phyloP scores from a whole-genome alignment of 2,113 vertebrate species.

The Nothocercus julius region DNA sequence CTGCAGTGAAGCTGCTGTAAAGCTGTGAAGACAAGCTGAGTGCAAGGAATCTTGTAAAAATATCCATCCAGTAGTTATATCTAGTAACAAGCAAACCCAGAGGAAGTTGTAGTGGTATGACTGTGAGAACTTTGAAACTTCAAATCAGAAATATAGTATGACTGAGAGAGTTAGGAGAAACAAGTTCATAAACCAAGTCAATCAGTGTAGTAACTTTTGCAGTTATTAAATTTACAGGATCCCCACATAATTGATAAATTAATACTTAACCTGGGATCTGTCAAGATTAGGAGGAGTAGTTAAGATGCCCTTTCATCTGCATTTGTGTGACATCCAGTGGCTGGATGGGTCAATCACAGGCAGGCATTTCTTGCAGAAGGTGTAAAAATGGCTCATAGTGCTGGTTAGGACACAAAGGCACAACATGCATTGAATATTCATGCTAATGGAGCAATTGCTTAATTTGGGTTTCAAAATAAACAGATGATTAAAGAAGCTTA shows the following conservation, averaged over 20 bases:
- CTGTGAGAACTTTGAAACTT: background rate
- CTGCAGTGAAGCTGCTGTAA: background rate
- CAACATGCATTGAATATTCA: background rate
- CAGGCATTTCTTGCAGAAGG: background rate
- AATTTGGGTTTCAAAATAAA: background rate
- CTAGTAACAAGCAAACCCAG: background rate
- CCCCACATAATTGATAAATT: background rate
- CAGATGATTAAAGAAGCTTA: background rate
- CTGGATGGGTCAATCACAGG: conserved; percentile 56
- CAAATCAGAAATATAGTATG: background rate
- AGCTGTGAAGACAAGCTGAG: background rate
- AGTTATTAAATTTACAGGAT: background rate
- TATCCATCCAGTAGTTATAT: background rate
- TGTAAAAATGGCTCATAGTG: background rate
- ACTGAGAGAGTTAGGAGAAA: background rate
- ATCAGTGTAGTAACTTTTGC: background rate
- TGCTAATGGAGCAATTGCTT: background rate
- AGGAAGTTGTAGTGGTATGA: background rate
- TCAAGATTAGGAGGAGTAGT: background rate
- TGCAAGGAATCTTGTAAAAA: background rate
- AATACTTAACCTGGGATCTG: background rate
- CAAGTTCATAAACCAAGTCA: background rate
- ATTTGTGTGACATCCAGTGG: conserved; percentile 77
- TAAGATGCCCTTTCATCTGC: conserved; percentile 33
- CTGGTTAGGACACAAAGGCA: background rate